Conservation (phyloP, 1,140 invertebrate species). For the Pogonognathellus flavescens region DNA sequence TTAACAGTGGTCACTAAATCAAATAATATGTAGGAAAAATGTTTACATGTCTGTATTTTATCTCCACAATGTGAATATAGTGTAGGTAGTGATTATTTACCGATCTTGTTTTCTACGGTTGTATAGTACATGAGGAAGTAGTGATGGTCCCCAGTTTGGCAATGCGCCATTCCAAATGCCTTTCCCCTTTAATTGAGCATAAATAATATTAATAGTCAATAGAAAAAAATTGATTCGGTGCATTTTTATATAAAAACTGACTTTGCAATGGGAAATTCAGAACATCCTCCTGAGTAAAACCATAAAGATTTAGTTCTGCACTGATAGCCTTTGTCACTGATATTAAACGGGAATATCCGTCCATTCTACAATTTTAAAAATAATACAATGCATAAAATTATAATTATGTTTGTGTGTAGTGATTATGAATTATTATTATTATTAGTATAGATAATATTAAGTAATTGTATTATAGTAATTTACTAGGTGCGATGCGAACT, state of each 20-base stretch:
- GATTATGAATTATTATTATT: too few relatives aligned
- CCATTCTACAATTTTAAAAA: not conserved
- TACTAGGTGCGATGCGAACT: too few relatives aligned
- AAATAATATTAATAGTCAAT: not conserved
- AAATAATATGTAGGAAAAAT: too few relatives aligned
- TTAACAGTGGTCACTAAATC: not conserved
- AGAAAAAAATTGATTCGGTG: not conserved
- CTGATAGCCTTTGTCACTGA: not conserved
- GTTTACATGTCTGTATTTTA: too few relatives aligned
- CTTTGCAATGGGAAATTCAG: slow-evolving; percentile 4
- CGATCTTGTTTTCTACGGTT: not conserved
- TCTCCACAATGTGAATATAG: too few relatives aligned
- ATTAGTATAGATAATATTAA: too few relatives aligned
- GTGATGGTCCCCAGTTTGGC: slow-evolving; percentile 5
- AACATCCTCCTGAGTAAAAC: slow-evolving; percentile 15
- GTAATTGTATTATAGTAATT: too few relatives aligned
- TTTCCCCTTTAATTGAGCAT: not conserved
- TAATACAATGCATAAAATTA: not conserved
- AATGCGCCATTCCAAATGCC: slow-evolving; percentile 12
- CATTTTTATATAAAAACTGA: not conserved
- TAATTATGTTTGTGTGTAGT: too few relatives aligned
- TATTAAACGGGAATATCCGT: not conserved
- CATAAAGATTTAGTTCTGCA: not conserved
- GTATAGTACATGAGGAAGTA: slow-evolving; percentile 9
- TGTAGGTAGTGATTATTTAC: not conserved